Evolutionary conservation across 2,113 vertebrate genomes (phyloP).

Genomic region (Pheucticus melanocephalus): DNA sequence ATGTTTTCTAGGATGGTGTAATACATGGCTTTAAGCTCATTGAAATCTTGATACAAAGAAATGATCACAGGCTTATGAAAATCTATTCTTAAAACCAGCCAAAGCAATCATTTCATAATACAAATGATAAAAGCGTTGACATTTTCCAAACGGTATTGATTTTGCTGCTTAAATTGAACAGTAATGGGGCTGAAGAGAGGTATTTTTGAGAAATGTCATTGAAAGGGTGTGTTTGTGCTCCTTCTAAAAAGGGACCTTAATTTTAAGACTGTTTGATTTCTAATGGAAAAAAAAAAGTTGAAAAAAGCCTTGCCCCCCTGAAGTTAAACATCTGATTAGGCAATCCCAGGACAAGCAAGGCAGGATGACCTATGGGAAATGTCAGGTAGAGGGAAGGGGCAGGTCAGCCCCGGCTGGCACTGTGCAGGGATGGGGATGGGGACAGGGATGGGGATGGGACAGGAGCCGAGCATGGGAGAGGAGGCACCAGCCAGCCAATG

Average conservation of each 20-base stretch:
- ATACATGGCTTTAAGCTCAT: not conserved
- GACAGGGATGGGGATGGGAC: not conserved
- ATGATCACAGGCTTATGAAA: not conserved
- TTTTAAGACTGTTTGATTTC: not conserved
- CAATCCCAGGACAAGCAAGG: not conserved
- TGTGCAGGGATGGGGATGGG: not conserved
- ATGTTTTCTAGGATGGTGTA: not conserved
- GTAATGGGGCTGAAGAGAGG: not conserved
- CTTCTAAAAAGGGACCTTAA: not conserved
- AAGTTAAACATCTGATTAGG: constrained; percentile 16
- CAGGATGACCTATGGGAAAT: constrained; percentile 17
- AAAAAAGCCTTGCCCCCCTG: not conserved
- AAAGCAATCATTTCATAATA: constrained; percentile 6
- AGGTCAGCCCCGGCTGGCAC: not conserved
- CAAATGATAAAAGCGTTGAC: not conserved
- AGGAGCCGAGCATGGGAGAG: not conserved
- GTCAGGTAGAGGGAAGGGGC: not conserved
- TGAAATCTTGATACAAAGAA: not conserved
- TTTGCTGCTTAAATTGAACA: not conserved
- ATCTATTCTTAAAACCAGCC: not conserved
- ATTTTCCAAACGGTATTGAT: not conserved
- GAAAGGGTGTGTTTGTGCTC: not conserved
- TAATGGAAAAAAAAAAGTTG: not conserved
- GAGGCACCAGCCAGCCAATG: not conserved
- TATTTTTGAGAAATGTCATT: not conserved